These are phyloP conservation scores for Basileuterus tristriatus DNA, from an alignment of 2,797 vertebrate genomes.

Conservation along the genomic window DNA sequence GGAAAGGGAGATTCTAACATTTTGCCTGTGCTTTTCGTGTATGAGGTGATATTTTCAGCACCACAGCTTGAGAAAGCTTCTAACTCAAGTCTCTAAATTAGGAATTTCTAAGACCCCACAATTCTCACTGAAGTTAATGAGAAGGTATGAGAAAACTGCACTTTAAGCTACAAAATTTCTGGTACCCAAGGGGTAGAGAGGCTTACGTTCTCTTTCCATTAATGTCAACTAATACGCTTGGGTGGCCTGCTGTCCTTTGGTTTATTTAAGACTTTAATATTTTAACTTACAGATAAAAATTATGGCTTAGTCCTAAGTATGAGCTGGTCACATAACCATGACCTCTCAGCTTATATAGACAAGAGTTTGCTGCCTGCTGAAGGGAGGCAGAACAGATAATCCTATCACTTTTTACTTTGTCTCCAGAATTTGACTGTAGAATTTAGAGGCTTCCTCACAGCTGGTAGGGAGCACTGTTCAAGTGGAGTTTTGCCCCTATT, in stretches of 20 bases:
- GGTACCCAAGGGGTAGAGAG: not conserved
- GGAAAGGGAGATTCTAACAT: not conserved
- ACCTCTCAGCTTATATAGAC: not conserved
- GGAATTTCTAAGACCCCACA: not conserved
- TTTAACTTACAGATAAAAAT: conserved; percentile 6
- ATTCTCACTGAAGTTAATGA: not conserved
- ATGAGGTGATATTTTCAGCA: not conserved
- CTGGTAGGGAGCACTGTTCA: not conserved
- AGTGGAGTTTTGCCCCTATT: not conserved
- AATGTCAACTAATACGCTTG: not conserved
- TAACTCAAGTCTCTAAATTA: not conserved
- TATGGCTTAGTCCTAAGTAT: not conserved
- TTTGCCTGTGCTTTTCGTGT: not conserved
- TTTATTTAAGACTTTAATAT: conserved; percentile 22
- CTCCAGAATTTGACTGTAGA: conserved; percentile 4
- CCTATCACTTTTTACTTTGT: not conserved
- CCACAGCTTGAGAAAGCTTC: not conserved
- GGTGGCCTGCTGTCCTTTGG: not conserved
- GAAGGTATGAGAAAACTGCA: not conserved
- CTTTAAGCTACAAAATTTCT: not conserved
- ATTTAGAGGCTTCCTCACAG: conserved; percentile 5
- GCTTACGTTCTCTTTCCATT: not conserved
- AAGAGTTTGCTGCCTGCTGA: conserved; percentile 20
- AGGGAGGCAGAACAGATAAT: conserved; percentile 15
- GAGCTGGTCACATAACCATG: conserved; percentile 24